These are phyloP conservation scores for Drosophila atroscutellata DNA, from an alignment of 2,888 invertebrate genomes.

Conservation along the genomic window DNA sequence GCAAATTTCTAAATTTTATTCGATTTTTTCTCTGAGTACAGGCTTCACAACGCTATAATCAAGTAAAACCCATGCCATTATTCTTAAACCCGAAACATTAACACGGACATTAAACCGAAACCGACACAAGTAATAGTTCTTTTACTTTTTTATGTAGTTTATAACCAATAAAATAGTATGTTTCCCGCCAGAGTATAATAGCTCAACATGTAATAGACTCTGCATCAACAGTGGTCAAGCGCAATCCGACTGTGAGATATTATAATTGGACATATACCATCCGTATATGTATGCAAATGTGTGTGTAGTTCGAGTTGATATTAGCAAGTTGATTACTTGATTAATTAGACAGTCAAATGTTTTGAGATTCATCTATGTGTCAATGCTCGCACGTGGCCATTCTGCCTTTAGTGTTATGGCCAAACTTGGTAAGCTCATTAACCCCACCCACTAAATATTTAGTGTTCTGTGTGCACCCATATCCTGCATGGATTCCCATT, in stretches of 20 bases:
- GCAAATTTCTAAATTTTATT: neutral
- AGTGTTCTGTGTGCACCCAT: constrained; percentile 11
- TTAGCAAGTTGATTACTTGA: constrained; percentile 33
- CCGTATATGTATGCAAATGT: constrained; percentile 3
- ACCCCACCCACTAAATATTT: constrained; percentile 20
- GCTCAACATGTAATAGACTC: neutral
- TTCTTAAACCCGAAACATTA: neutral
- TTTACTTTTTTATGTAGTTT: neutral
- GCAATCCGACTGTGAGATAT: neutral
- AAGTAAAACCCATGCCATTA: neutral
- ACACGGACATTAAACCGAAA: neutral
- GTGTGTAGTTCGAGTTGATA: constrained; percentile 6
- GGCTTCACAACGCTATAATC: neutral
- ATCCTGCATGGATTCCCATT: constrained; percentile 10
- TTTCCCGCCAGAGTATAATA: neutral
- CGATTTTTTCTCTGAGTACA: neutral
- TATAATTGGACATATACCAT: neutral
- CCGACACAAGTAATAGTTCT: neutral
- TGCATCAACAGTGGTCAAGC: neutral
- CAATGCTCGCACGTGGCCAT: constrained; percentile 4
- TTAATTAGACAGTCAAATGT: constrained; percentile 34
- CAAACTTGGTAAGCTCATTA: constrained; percentile 43
- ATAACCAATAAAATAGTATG: neutral
- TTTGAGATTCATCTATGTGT: constrained; percentile 22
- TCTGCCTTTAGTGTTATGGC: constrained; percentile 16